Base-by-base conservation (phyloP, 2,113 vertebrate species). In the Saccopteryx leptura region DNA sequence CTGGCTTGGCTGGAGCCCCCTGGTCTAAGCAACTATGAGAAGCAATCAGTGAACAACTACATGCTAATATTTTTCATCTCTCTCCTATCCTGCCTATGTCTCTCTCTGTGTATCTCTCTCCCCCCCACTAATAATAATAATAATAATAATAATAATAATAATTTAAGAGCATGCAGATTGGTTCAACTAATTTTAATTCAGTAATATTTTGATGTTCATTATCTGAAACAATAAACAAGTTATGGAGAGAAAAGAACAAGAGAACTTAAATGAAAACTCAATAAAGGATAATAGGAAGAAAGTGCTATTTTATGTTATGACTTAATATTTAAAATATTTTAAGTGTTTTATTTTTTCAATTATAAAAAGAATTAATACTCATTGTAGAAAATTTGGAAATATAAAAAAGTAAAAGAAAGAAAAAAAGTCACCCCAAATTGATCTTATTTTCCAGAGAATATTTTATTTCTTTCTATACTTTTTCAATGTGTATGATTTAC, bases 251-350 rank as follows among this genome's bases (percentile, higher is more conserved):
- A 72, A 81, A 91, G 50, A 87, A 60, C 1, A 68, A 65, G 48
- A 66, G 48, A 26, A 52, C 28, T 24, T 82, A 71, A 75, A 74
- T 50, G 58, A 56, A 75, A 82, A 14, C 39, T 50, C 18, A 46
- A 56, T 14, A 66, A 68, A 81, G 4, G 11, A 69, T 26, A 21
- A 21, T 13, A 63, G 24, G 68, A 39, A 48, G 15, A 94, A 90
- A 88, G 8, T 39, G 4, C 3, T 83, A 33, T 23, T 66, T 88
- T 68, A 24, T n/a, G 11, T 24, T 85, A 19, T 75, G 6, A 15
- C 10, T n/a, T 74, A 46, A 83, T 19, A 8, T 58, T 89, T 78
- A 94, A 94, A 90, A 52, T 82, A 85, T 52, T 88, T 91, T 86
- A 80, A 52, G 39, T 65, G 60, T 52, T 78, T 78, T 56, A 86